Conservation (phyloP, 2,113 vertebrate genomes). For the Chelonoidis abingdonii region DNA sequence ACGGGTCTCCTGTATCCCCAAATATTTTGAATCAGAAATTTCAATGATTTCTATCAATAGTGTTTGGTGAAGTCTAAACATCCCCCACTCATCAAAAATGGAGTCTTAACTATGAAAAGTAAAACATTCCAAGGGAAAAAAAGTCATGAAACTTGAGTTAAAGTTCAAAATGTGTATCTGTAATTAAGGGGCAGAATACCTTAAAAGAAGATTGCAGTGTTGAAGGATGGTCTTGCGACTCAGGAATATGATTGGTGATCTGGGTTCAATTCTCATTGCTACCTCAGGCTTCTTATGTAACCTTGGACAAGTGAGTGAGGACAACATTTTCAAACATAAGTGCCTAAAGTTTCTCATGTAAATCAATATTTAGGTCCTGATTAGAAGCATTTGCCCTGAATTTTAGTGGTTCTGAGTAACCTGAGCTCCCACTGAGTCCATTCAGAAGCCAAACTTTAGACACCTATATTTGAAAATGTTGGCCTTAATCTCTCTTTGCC, state of each 20-base stretch:
- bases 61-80: background rate
- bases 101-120: background rate
- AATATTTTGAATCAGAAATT: background rate
- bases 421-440: background rate
- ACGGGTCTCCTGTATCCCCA: background rate
- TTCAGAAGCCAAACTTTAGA: background rate
- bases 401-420: background rate
- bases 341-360: background rate
- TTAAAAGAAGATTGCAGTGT: background rate
- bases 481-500: background rate
- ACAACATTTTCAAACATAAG: background rate
- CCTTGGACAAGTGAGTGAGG: background rate
- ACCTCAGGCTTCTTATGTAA: background rate
- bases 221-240: background rate
- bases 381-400: too few relatives aligned
- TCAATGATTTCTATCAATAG: background rate
- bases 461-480: background rate
- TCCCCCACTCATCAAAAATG: background rate
- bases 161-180: background rate
- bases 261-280: background rate
- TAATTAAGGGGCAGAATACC: background rate
- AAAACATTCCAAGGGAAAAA: background rate
- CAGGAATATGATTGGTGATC: constrained; percentile 11
- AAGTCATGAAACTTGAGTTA: background rate
- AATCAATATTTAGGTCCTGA: background rate